Conservation (phyloP, 1,140 invertebrate genomes). For the Geopemphigus sp. region DNA sequence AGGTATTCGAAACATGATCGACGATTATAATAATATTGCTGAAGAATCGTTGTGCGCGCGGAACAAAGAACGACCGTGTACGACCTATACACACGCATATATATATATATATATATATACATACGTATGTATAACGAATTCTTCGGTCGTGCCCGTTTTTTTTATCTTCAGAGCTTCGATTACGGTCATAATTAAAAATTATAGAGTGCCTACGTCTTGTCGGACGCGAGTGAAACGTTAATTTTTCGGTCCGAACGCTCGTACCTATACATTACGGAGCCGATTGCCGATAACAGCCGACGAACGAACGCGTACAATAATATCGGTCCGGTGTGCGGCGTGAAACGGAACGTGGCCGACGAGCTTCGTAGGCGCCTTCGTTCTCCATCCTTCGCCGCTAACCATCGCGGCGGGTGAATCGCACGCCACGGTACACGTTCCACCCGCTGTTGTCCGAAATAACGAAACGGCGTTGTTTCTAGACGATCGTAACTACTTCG, state of each 20-base stretch:
- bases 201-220: neutral
- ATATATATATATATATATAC: no score
- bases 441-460: no score
- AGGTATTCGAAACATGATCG: constrained; percentile 15
- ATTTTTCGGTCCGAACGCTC: no score
- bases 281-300: neutral
- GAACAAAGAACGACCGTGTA: constrained; percentile 31
- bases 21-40: constrained; percentile 32
- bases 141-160: neutral
- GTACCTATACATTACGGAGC: no score
- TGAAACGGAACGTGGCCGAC: neutral
- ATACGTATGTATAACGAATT: neutral
- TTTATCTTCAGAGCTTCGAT: neutral
- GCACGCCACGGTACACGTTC: no score
- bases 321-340: neutral
- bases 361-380: no score
- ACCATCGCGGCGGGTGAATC: no score
- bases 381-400: no score
- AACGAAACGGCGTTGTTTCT: no score
- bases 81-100: no score
- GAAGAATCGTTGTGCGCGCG: neutral
- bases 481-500: no score
- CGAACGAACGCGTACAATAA: neutral
- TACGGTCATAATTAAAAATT: neutral
- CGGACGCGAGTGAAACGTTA: neutral